These are phyloP conservation scores for Oxyruncus cristatus DNA, from an alignment of 2,113 vertebrate genomes.

Conservation along the genomic window DNA sequence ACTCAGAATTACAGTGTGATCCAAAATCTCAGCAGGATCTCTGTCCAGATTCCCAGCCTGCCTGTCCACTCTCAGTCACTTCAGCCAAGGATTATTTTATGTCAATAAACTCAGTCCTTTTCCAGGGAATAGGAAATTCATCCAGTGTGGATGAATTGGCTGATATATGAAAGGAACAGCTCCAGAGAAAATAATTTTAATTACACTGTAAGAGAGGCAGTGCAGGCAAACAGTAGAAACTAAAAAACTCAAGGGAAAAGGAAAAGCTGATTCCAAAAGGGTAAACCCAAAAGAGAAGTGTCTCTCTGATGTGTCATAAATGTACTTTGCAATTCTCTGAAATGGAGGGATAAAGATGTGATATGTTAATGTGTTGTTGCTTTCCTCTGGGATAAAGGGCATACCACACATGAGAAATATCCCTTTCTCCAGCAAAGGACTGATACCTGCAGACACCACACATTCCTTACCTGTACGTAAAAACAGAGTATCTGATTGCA, in stretches of 20 bases:
- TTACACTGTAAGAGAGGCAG: neutral
- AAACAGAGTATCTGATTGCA: neutral
- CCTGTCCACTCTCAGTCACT: neutral
- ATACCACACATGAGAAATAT: neutral
- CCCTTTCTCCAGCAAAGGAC: neutral
- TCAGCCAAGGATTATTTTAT: constrained; percentile 45
- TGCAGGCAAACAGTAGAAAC: neutral
- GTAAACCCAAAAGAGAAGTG: neutral
- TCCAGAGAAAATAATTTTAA: constrained; percentile 23
- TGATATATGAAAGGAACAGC: neutral
- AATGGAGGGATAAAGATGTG: neutral
- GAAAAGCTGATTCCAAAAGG: constrained; percentile 8
- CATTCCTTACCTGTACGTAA: neutral
- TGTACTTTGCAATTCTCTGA: neutral
- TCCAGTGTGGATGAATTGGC: neutral
- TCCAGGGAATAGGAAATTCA: constrained; percentile 8
- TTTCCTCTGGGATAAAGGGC: neutral
- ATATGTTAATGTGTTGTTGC: neutral
- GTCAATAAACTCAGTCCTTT: constrained; percentile 26
- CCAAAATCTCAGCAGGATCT: constrained; percentile 18
- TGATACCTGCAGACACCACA: neutral
- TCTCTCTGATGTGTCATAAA: neutral
- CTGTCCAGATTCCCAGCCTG: constrained; percentile 50
- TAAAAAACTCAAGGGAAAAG: constrained; percentile 8
- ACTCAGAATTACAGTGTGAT: neutral